A percentile compares a stretch with the other conserved stretches of the same genome.
Conservation (phyloP, 2,797 vertebrate genomes). For the Eupleurogrammus muticus region DNA sequence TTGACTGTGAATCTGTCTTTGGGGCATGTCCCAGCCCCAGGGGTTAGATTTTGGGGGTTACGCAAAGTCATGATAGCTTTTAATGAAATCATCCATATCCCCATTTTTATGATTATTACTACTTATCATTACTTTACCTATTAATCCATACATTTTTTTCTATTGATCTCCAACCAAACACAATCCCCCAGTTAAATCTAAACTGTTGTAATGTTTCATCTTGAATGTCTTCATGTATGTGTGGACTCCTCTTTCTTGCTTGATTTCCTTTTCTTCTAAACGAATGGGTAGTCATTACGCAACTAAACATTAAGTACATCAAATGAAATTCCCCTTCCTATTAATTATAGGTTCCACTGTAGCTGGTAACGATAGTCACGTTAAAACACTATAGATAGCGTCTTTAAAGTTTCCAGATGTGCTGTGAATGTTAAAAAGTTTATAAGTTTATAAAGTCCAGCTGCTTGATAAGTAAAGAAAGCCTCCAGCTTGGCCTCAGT, state of each 20-base stretch:
- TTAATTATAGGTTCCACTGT: neutral
- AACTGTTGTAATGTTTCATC: too few relatives aligned
- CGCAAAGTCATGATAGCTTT: too few relatives aligned
- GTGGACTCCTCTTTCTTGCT: neutral
- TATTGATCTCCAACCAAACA: too few relatives aligned
- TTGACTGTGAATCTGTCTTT: neutral
- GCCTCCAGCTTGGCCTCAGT: neutral
- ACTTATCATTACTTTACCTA: too few relatives aligned
- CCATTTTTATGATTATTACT: too few relatives aligned
- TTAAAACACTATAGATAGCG: neutral
- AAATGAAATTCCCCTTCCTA: neutral
- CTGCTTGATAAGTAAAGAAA: neutral
- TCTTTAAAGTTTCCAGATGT: neutral
- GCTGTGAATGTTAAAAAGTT: neutral
- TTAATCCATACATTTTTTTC: too few relatives aligned
- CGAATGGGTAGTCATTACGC: neutral
- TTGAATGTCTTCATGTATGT: too few relatives aligned
- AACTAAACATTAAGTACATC: conserved; percentile 1
- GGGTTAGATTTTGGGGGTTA: too few relatives aligned
- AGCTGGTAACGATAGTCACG: neutral
- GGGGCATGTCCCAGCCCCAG: too few relatives aligned
- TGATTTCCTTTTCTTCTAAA: neutral
- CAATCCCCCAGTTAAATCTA: too few relatives aligned
- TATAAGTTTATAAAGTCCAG: neutral
- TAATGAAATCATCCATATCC: too few relatives aligned